Conservation (phyloP, 1,140 invertebrate species). For the Saccostrea echinata region DNA sequence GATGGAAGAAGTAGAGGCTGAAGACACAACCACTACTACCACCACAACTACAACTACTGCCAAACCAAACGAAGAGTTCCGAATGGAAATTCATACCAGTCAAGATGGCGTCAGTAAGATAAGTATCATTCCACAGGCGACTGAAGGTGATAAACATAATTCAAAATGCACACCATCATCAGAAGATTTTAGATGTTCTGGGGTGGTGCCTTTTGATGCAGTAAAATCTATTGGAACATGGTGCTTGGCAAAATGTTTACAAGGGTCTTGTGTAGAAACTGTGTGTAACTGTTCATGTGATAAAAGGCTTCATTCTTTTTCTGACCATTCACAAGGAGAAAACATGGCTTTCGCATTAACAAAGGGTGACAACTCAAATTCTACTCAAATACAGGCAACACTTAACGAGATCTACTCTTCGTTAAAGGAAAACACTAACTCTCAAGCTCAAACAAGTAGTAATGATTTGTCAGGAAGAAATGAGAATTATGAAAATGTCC, state of each 20-base stretch:
- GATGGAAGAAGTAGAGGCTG: background rate
- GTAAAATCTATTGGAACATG: constrained; percentile 41
- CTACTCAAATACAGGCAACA: background rate
- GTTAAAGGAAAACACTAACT: background rate
- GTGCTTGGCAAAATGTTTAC: constrained; percentile 47
- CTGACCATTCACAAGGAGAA: background rate
- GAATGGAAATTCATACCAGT: constrained; percentile 18
- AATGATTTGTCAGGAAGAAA: background rate
- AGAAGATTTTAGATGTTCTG: constrained; percentile 35
- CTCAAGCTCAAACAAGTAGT: background rate
- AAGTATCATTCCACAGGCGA: background rate
- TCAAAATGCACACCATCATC: constrained; percentile 8
- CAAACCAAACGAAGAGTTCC: constrained; percentile 7
- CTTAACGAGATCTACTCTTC: background rate
- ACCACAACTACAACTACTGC: background rate
- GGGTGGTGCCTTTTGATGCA: background rate
- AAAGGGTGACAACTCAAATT: background rate
- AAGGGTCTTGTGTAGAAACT: constrained; percentile 42
- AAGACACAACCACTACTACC: background rate
- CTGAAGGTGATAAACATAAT: background rate
- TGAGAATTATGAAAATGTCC: background rate
- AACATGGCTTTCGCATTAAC: background rate
- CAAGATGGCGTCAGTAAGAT: constrained; percentile 26
- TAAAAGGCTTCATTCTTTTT: background rate
- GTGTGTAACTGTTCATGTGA: constrained; percentile 48